These are phyloP conservation scores for Nephrotoma flavescens DNA, from an alignment of 2,888 invertebrate genomes.

Conservation along the genomic window DNA sequence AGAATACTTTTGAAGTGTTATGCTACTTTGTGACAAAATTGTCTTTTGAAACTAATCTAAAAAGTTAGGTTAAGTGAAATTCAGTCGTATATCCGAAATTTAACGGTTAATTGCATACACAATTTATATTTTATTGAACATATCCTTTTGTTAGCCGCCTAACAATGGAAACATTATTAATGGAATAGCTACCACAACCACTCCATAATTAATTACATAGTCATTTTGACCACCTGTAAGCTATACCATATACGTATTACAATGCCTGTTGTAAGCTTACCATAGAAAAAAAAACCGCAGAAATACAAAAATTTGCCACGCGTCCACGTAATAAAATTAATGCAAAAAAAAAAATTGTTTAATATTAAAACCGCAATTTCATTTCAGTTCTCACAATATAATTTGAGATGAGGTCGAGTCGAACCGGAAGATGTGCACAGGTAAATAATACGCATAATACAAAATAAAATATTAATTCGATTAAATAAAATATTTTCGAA, in stretches of 20 bases:
- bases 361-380: neutral
- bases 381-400: neutral
- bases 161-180: neutral
- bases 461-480: neutral
- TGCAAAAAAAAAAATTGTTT: neutral
- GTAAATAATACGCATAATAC: neutral
- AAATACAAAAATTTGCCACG: neutral
- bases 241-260: neutral
- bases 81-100: too few species aligned
- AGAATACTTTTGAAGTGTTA: too few species aligned
- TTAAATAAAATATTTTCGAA: neutral
- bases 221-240: neutral
- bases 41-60: too few species aligned
- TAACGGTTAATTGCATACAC: too few species aligned
- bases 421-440: neutral
- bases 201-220: neutral
- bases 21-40: too few species aligned
- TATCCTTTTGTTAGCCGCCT: neutral
- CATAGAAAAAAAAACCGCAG: neutral
- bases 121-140: too few species aligned
- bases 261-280: neutral
- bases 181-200: neutral
- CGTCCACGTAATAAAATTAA: neutral
- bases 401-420: neutral
- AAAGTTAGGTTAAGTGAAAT: too few species aligned